Evolutionary conservation across 2,113 vertebrate species (phyloP).

Genomic region (Alces alces): DNA sequence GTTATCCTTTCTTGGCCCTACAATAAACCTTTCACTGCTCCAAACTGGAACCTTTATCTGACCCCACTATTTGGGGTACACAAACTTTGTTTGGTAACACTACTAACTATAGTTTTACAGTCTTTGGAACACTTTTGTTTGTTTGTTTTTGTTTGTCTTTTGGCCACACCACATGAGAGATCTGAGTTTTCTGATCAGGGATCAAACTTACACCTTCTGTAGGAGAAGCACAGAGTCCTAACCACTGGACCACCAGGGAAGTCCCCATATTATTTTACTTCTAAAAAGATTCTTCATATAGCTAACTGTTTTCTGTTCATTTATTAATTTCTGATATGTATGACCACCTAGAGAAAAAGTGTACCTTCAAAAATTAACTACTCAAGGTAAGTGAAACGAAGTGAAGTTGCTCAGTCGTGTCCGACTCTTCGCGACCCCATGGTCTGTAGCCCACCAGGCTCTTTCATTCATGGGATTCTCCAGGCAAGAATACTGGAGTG

Average conservation of each 20-base stretch:
- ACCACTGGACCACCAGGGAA: background rate
- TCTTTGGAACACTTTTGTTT: background rate
- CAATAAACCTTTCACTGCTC: background rate
- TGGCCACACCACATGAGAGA: background rate
- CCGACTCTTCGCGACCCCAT: no score
- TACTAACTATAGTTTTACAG: background rate
- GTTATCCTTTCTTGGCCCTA: background rate
- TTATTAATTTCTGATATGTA: background rate
- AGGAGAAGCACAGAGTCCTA: background rate
- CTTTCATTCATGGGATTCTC: no score
- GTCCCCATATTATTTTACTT: background rate
- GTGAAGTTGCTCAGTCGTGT: no score
- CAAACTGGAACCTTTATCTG: background rate
- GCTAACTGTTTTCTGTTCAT: background rate
- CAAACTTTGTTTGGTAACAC: background rate
- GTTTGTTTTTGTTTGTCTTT: background rate
- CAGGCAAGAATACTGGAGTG: no score
- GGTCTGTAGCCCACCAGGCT: no score
- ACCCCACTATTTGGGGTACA: background rate
- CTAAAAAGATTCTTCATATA: background rate
- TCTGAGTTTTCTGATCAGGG: background rate
- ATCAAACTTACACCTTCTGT: background rate
- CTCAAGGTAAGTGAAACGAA: background rate
- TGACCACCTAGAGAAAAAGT: background rate
- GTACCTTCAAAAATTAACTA: constrained; percentile 3